Evolutionary conservation across 2,888 invertebrate species (phyloP), one percentile per base, ranked within the genome.

Genomic region (Rhopalosiphum nymphaeae): DNA sequence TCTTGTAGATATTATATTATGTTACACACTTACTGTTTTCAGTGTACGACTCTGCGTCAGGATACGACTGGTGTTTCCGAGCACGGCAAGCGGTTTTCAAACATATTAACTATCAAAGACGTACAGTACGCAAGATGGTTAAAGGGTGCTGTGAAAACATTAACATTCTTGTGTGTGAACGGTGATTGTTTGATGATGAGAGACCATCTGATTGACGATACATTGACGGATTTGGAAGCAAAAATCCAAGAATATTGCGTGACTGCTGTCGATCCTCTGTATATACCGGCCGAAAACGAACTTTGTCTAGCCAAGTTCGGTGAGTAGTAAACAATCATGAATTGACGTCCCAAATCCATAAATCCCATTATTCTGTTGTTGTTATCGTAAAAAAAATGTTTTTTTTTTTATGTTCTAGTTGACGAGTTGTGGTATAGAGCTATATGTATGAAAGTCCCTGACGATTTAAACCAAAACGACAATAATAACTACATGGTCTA

Each of bases 351-450:
- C 2, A 67, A n/a, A 78, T 7, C 36, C 16, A 36, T 36, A 16
- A 78, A 36, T 78, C 9, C 3, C 36, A 7, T 21, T 78, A 21
- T 78, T 21, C 0, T 29, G 11, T 10, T 29, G 11, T 3, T 11
- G 0, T 29, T 49, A 26, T 36, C 0, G 3, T 78, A n/a, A 26
- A 42, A 61, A 42, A 29, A 46, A 7, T 91, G 11, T 67, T 49
- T 78, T 36, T 46, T 46, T 13, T 91, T 29, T 44, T 56, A 4
- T 26, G n/a, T 56, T 89, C 1, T 49, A 94, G 94, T 9, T 13
- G 94, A 94, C 21, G 53, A 49, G 2, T 26, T 94, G 10, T 94
- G 94, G 94, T 94, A 94, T 13, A 57, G 94, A 10, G 94, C 94
- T 21, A n/a, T 94, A 49, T 94, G 94, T 21, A 53, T 91, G 7